Evolutionary conservation across 2,797 vertebrate genomes (phyloP).

Genomic region (Hemitrygon akajei): DNA sequence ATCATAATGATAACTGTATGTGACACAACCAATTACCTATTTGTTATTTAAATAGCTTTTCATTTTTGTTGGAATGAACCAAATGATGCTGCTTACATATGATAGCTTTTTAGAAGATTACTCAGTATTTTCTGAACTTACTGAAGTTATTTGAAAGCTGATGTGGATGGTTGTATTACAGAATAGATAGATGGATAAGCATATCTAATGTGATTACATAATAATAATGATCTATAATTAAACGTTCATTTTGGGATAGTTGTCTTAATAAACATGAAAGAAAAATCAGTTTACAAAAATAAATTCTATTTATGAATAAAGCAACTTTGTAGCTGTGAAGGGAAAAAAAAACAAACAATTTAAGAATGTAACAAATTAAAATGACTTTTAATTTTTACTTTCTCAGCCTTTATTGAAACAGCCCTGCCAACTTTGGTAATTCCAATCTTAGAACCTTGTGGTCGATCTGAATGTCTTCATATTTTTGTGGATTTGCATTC

Average conservation of each 20-base stretch:
- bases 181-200: not conserved
- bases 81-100: not conserved
- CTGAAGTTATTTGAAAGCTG: not conserved
- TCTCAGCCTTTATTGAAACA: conserved; percentile 85
- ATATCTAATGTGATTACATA: not conserved
- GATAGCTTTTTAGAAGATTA: not conserved
- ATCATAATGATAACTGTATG: conserved; percentile 86
- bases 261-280: not conserved
- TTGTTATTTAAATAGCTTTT: not conserved
- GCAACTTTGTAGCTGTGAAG: conserved; percentile 39
- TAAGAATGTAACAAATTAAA: too few relatives aligned
- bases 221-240: not conserved
- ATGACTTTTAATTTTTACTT: not conserved
- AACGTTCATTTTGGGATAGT: not conserved
- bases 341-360: not conserved
- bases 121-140: not conserved
- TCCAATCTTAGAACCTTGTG: conserved; percentile 91
- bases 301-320: not conserved
- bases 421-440: conserved; percentile 90
- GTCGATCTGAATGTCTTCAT: conserved; percentile 91
- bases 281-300: not conserved
- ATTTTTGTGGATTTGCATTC: conserved; percentile 98
- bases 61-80: not conserved
- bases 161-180: not conserved
- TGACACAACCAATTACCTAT: conserved; percentile 36